Base-by-base conservation (phyloP, 2,797 vertebrate genomes). In the Hoplostethus atlanticus region DNA sequence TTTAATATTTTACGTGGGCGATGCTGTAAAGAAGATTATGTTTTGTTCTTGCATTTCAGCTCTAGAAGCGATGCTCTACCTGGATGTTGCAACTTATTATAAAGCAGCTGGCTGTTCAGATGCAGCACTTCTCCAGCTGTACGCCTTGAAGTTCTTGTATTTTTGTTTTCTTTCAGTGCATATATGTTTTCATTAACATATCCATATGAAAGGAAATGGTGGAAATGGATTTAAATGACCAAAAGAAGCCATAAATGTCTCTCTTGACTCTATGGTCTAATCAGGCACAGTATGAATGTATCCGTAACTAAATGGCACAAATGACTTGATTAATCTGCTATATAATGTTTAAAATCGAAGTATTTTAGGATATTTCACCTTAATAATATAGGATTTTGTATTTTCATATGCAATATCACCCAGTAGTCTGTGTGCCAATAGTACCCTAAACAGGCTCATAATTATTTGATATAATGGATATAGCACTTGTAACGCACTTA, bases 31-130 rank as follows among this genome's bases (percentile, higher is more conserved):
- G 56, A 38, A 62, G 80, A 68, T 71, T 83, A 12, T 81, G 76
- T 86, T 79, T 56, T 83, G 66, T 85, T 36, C 54, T 58, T 92
- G 76, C 76, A 66, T 88, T 88, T 80, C 84, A 91, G 89, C 79
- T 87, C 61, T 81, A 80, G 76, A 68, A 68, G 80, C 50, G 84
- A 81, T 74, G 70, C 25, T 75, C 58, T 78, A 70, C 51, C 74
- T 81, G 76, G 81, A 82, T 80, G 76, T 73, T 76, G 75, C 76
- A 54, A 17, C 75, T 76, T 72, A 6, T 60, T 77, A 71, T 64
- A 2, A 53, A 70, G 75, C 79, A 87, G 61, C 75, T 77, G 76
- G 77, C 80, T 50, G 61, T 46, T 63, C 53, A 66, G 42, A 69
- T 79, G 81, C 40, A 67, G 66, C 77, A 36, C 50, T 66, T 71